Evolutionary conservation across 2,888 invertebrate species (phyloP).

Genomic region (Hedya salicella): DNA sequence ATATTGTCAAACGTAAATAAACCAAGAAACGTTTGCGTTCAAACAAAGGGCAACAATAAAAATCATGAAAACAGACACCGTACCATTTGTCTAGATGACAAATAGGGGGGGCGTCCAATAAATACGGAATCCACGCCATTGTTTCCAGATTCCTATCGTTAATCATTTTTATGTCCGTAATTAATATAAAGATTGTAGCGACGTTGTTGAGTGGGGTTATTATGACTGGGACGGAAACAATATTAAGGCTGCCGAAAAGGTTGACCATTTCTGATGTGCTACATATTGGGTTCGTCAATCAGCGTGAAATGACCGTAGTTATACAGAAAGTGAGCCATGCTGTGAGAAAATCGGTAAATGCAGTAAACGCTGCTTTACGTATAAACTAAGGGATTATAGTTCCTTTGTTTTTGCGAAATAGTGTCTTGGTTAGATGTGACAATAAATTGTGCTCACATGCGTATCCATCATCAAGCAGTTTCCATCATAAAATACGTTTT

Average conservation of each 20-base stretch:
- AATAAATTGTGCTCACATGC: no score
- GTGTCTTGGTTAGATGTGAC: no score
- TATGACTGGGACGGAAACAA: conserved; percentile 38
- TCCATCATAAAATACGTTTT: no score
- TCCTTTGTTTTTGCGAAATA: no score
- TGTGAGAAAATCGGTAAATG: no score
- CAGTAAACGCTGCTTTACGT: no score
- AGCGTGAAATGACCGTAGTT: no score
- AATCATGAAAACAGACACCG: conserved; percentile 64
- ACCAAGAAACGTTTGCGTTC: conserved; percentile 30
- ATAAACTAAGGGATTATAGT: no score
- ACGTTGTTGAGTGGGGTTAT: conserved; percentile 58
- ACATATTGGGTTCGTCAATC: neutral
- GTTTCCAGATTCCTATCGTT: conserved; percentile 78
- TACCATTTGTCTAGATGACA: conserved; percentile 76
- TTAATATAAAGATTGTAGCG: conserved; percentile 80
- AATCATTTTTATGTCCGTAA: conserved; percentile 83
- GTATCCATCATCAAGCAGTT: no score
- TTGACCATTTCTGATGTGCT: conserved; percentile 30
- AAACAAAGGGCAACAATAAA: conserved; percentile 55
- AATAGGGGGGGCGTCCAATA: conserved; percentile 76
- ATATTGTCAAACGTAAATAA: conserved; percentile 43
- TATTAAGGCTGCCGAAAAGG: conserved; percentile 39
- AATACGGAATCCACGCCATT: conserved; percentile 75
- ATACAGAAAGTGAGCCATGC: no score